Evolutionary conservation across 1,140 invertebrate species (phyloP).

Genomic region (Drosophila jambulina): DNA sequence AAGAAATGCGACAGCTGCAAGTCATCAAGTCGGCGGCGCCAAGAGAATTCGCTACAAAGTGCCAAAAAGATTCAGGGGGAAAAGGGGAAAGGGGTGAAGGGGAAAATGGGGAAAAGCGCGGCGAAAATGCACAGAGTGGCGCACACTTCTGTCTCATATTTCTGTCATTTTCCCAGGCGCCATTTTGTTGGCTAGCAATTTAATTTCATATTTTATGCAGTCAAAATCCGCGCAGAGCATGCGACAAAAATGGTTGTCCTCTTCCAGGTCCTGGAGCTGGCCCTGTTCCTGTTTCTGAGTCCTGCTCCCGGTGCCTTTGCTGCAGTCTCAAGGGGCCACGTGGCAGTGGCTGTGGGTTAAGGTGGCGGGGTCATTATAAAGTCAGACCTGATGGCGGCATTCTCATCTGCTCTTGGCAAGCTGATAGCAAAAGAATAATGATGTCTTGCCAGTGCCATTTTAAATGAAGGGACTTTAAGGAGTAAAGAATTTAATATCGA

Average conservation of each 20-base stretch:
- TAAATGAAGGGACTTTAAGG: neutral
- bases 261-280: neutral
- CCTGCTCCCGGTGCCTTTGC: conserved; percentile 7
- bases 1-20: conserved; percentile 60
- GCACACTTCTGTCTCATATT: conserved; percentile 52
- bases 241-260: conserved; percentile 52
- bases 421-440: neutral
- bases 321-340: conserved; percentile 35
- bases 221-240: conserved; percentile 52
- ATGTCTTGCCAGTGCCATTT: conserved; percentile 1
- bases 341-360: conserved; percentile 15
- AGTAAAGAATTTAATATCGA: neutral
- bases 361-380: conserved; percentile 32
- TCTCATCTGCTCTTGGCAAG: neutral
- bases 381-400: conserved; percentile 39
- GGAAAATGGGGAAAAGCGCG: neutral
- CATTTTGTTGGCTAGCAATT: conserved; percentile 62
- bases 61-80: conserved; percentile 19
- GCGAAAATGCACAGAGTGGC: conserved; percentile 11
- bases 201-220: conserved; percentile 67
- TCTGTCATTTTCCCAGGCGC: conserved; percentile 60
- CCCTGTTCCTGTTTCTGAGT: conserved; percentile 7
- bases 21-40: conserved; percentile 54
- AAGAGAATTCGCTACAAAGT: conserved; percentile 50
- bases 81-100: no score